Evolutionary conservation across 2,113 vertebrate genomes (phyloP).

Genomic region (Seriola rivoliana): DNA sequence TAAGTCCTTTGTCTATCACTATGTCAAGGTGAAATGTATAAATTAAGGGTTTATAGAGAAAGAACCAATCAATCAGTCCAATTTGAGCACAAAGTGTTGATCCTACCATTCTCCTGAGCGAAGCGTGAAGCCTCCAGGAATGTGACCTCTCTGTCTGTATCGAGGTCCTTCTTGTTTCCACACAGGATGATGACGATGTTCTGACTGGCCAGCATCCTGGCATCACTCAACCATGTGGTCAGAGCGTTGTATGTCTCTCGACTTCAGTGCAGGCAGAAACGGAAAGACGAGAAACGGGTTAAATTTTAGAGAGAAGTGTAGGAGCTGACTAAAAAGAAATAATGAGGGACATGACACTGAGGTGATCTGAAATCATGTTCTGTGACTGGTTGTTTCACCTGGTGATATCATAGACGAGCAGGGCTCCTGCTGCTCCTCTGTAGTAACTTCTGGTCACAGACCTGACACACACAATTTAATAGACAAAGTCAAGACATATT

Average conservation of each 20-base stretch:
- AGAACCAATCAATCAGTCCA: background rate
- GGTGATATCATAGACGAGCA: conserved; percentile 94
- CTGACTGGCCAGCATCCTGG: conserved; percentile 93
- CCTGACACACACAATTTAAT: conserved; percentile 72
- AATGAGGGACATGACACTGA: background rate
- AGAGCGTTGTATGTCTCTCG: conserved; percentile 94
- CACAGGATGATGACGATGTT: conserved; percentile 95
- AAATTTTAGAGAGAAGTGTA: background rate
- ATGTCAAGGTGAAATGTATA: background rate
- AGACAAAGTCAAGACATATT: background rate
- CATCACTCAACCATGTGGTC: conserved; percentile 93
- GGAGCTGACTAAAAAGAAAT: background rate
- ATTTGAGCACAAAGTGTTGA: background rate
- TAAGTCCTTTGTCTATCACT: background rate
- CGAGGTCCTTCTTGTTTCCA: conserved; percentile 95
- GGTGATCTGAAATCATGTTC: background rate
- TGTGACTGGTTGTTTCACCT: conserved; percentile 80
- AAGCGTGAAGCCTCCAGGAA: conserved; percentile 94
- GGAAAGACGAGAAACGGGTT: background rate
- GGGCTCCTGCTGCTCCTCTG: conserved; percentile 92
- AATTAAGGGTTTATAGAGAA: background rate
- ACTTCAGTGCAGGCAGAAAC: conserved; percentile 70
- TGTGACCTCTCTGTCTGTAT: conserved; percentile 92
- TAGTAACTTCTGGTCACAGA: conserved; percentile 96
- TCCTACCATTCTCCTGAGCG: conserved; percentile 91